These are phyloP conservation scores for Siphlonurus alternatus DNA, from an alignment of 2,888 invertebrate genomes.

Conservation along the genomic window DNA sequence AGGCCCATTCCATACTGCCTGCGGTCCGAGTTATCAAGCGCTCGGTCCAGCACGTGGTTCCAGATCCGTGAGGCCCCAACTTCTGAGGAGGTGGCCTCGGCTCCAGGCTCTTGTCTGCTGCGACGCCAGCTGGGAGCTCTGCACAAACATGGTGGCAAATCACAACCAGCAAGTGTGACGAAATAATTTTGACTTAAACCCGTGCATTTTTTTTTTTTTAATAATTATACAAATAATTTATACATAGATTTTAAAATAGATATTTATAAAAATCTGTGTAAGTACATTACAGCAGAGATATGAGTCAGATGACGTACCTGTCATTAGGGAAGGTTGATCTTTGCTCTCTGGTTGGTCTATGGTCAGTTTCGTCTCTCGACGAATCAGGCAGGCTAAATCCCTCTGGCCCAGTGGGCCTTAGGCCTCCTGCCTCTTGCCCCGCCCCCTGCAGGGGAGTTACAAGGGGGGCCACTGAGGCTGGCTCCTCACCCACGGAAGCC, in stretches of 20 bases:
- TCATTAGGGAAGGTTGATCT: neutral
- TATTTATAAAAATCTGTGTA: no score
- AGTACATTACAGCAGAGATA: neutral
- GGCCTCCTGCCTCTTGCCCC: neutral
- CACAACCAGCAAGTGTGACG: no score
- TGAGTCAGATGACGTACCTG: neutral
- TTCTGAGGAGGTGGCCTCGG: slow-evolving; percentile 10
- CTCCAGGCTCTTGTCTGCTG: slow-evolving; percentile 10
- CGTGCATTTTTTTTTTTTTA: no score
- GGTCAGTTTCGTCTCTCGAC: neutral
- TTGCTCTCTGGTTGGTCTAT: neutral
- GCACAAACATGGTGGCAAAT: no score
- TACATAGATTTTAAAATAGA: no score
- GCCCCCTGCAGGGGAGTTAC: neutral
- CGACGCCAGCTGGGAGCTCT: slow-evolving; percentile 11
- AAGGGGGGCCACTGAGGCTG: neutral
- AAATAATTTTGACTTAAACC: no score
- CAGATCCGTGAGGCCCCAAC: slow-evolving; percentile 52
- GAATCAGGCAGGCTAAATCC: neutral
- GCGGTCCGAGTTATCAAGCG: slow-evolving; percentile 78
- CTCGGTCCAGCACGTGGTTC: slow-evolving; percentile 63
- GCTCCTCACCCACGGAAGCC: neutral
- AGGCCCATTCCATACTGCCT: slow-evolving; percentile 72
- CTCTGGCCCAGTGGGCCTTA: neutral
- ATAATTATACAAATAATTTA: no score